Evolutionary conservation across 2,113 vertebrate genomes (phyloP).

Genomic region (Cephalopterus ornatus): DNA sequence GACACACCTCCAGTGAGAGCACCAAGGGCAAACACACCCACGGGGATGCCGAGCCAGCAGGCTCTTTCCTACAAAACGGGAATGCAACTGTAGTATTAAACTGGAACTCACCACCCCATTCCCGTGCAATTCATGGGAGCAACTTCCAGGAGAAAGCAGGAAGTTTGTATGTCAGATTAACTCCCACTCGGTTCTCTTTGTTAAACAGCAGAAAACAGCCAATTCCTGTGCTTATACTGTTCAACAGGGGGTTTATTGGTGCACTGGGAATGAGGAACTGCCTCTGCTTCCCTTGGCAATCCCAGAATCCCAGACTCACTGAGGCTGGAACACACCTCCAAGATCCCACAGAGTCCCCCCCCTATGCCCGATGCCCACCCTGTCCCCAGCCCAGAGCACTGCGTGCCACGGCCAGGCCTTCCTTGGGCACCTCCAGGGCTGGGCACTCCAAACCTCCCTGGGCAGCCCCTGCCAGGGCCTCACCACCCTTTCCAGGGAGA

Average conservation of each 20-base stretch:
- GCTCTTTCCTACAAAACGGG: not conserved
- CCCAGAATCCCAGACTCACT: not conserved
- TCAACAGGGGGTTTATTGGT: not conserved
- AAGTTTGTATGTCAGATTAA: accelerated
- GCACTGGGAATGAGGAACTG: not conserved
- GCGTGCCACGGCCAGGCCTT: not conserved
- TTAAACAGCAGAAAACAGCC: accelerated
- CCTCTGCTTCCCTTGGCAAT: not conserved
- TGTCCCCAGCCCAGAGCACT: not conserved
- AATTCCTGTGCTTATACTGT: accelerated
- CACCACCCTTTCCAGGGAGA: not conserved
- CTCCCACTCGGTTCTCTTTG: not conserved
- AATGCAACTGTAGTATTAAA: accelerated
- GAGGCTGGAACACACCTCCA: accelerated
- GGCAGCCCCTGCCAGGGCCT: not conserved
- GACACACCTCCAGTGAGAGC: not conserved
- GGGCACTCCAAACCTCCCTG: not conserved
- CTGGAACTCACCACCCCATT: not conserved
- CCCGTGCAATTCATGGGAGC: accelerated
- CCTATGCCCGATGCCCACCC: accelerated
- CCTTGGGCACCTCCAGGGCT: not conserved
- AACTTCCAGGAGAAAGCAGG: not conserved
- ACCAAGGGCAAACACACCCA: not conserved
- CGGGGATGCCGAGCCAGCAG: not conserved
- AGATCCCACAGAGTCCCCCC: accelerated